Conservation (phyloP, 35 echinoderm and acorn worm genomes). For the Stichopus chloronotus region DNA sequence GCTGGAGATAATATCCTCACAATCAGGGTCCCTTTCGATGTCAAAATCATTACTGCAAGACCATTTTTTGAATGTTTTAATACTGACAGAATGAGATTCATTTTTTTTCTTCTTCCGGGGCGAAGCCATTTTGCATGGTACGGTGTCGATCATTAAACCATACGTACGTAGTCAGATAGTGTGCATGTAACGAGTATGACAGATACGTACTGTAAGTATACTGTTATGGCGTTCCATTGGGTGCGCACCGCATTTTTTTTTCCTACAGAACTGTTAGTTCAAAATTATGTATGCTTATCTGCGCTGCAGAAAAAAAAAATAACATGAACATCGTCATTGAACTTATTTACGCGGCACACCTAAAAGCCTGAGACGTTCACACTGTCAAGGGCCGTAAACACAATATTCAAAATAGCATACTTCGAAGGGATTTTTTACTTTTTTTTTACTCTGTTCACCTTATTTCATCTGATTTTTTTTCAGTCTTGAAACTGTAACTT, state of each 20-base stretch:
- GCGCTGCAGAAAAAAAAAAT: neutral
- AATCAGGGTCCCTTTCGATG: no score
- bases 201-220: neutral
- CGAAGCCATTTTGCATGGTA: neutral
- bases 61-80: conserved; percentile 5
- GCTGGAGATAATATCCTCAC: no score
- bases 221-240: neutral
- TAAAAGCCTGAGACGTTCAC: neutral
- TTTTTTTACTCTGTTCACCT: neutral
- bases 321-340: neutral
- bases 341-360: no score
- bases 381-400: neutral
- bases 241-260: neutral
- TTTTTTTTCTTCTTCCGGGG: neutral
- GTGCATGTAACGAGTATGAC: neutral
- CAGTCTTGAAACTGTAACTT: neutral
- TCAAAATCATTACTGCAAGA: neutral
- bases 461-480: neutral
- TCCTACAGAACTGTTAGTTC: neutral
- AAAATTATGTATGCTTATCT: neutral
- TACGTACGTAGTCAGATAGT: neutral
- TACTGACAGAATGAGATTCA: neutral
- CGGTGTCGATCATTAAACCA: neutral
- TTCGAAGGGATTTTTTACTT: neutral
- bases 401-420: neutral